Conservation (phyloP, 2,113 vertebrate species). For the Cyphomyrus plagiostoma region DNA sequence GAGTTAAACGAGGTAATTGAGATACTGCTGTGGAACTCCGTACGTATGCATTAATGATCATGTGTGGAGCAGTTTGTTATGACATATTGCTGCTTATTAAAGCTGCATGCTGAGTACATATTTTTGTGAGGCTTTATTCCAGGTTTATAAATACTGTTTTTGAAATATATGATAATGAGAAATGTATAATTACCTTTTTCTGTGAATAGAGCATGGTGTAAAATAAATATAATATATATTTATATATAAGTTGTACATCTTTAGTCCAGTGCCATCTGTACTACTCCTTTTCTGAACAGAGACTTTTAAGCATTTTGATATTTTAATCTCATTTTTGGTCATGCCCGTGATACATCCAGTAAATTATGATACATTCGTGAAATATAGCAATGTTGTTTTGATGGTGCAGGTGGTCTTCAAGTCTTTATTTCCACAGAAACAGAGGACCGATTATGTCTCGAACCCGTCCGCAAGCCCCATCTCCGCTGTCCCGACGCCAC, state of each 20-base stretch:
- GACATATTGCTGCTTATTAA: background rate
- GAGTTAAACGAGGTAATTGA: slow-evolving; percentile 90
- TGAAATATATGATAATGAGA: background rate
- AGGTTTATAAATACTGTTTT: background rate
- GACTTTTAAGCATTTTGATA: background rate
- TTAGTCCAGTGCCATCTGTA: background rate
- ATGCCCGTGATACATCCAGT: background rate
- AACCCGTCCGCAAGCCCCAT: slow-evolving; percentile 36
- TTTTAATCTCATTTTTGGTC: background rate
- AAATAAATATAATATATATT: background rate
- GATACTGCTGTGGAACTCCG: background rate
- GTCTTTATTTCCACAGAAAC: slow-evolving; percentile 68
- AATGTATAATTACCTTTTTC: background rate
- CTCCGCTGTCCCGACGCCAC: slow-evolving; percentile 27
- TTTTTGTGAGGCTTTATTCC: background rate
- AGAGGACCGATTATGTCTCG: slow-evolving; percentile 62
- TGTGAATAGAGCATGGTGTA: background rate
- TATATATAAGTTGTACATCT: background rate
- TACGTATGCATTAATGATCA: background rate
- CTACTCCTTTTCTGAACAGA: background rate
- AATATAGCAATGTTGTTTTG: background rate
- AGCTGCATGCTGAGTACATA: background rate
- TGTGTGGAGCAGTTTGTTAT: background rate
- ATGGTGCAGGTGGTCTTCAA: background rate
- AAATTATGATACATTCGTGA: background rate